These are phyloP conservation scores for Garrulus glandarius DNA, from an alignment of 2,797 vertebrate genomes.

Conservation along the genomic window DNA sequence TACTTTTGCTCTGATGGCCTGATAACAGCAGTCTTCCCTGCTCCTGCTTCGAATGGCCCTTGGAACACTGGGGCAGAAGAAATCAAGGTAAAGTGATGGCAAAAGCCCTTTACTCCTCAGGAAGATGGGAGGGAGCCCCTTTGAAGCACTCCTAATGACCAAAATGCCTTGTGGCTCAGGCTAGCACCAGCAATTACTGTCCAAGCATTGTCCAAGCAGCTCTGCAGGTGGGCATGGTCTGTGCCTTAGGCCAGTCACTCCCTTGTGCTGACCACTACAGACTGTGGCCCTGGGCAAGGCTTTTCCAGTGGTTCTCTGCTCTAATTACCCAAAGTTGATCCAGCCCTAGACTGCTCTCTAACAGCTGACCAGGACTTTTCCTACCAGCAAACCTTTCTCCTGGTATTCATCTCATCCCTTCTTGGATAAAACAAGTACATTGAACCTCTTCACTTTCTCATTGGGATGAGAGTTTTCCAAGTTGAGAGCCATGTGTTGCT, in stretches of 20 bases:
- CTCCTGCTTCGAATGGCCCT: background rate
- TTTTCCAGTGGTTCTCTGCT: background rate
- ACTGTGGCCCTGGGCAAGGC: background rate
- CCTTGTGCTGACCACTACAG: background rate
- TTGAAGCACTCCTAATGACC: background rate
- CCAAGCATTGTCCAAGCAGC: background rate
- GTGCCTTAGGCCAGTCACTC: background rate
- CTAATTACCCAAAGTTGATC: background rate
- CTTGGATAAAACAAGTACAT: background rate
- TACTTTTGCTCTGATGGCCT: background rate
- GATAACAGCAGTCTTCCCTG: background rate
- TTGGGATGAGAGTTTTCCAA: background rate
- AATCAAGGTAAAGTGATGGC: rapidly evolving
- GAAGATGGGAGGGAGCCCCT: background rate
- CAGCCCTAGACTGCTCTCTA: background rate
- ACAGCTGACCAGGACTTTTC: background rate
- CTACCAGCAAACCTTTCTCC: background rate
- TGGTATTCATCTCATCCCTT: background rate
- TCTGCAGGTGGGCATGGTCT: background rate
- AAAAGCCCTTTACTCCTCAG: background rate
- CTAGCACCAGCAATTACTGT: background rate
- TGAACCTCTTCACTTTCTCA: background rate
- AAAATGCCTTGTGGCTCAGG: background rate
- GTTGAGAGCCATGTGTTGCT: background rate
- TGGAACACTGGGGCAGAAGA: background rate